Conservation (phyloP, 2,888 invertebrate species). For the Chalcis sispes region DNA sequence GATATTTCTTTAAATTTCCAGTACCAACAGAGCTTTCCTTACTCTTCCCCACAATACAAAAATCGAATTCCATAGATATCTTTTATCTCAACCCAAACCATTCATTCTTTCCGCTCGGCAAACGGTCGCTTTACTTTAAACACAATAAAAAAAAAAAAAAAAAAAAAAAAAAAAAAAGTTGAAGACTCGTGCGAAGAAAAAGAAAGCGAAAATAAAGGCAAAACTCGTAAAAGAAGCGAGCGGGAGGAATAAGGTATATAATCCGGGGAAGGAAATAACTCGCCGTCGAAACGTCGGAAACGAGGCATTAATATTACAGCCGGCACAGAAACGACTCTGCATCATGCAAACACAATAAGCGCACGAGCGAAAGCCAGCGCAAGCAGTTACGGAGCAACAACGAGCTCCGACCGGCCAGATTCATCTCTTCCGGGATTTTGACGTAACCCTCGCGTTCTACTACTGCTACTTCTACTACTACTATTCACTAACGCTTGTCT, state of each 20-base stretch:
- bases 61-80: too few species aligned
- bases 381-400: too few species aligned
- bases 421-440: conserved; percentile 55
- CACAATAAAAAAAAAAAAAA: conserved; percentile 1
- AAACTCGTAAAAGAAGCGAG: background rate
- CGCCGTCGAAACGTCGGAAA: conserved; percentile 55
- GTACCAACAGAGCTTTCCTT: too few species aligned
- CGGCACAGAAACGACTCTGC: conserved; percentile 51
- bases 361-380: conserved; percentile 1
- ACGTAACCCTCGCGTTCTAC: background rate
- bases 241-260: conserved; percentile 14
- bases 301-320: conserved; percentile 55
- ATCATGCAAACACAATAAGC: conserved; percentile 57
- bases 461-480: background rate
- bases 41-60: too few species aligned
- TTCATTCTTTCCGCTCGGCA: too few species aligned
- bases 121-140: too few species aligned
- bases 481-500: too few species aligned
- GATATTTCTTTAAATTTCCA: too few species aligned
- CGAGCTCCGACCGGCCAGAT: conserved; percentile 26
- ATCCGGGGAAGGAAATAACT: conserved; percentile 52
- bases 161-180: background rate
- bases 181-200: too few species aligned
- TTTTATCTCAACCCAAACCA: too few species aligned
- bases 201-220: conserved; percentile 20